Base-by-base conservation (phyloP, 2,888 invertebrate species). In the Brachycybe producta region DNA sequence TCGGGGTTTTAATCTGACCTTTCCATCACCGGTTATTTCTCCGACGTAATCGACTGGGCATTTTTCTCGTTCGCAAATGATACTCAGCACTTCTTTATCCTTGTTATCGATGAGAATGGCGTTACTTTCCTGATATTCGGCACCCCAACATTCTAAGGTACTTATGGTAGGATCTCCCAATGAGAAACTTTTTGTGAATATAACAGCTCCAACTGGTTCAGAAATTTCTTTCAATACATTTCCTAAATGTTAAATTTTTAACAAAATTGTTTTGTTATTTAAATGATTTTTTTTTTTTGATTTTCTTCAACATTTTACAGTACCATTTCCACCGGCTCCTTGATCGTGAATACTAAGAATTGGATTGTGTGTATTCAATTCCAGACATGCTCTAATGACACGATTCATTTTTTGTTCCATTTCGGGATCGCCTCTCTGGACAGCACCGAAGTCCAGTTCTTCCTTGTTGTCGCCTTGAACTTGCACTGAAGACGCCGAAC, bases 321-420 rank as follows among this genome's bases (percentile, higher is more conserved):
- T 45, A 45, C 45, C 45, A 34, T 45, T 45, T 21, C 97, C 97
- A n/a, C 97, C 97, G 7, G 97, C 97, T 19, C 97, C 97, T 74
- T 97, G 97, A 70, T 98, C 97, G 65, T 98, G 97, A 59, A 98
- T 95, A 75, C 92, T 83, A 59, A 75, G 74, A 59, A 97, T 91
- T 2, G 95, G 95, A 71, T 97, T 92, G 13, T 73, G 70, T 0
- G 75, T 72, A 1, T 77, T 78, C 64, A 82, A 71, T 70, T 98
- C 97, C 28, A 88, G 72, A 62, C 97, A 97, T 1, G 86, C 85
- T 55, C 95, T 74, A 1, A 98, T 86, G 2, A 94, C 82, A 53
- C 97, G 74, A 67, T 97, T 94, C 30, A 97, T 69, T 67, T 97
- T 94, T 64, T 97, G 92, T 58, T 94, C 95, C 97, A 98, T 97